Conservation (phyloP, 2,797 vertebrate species). For the Falco peregrinus region DNA sequence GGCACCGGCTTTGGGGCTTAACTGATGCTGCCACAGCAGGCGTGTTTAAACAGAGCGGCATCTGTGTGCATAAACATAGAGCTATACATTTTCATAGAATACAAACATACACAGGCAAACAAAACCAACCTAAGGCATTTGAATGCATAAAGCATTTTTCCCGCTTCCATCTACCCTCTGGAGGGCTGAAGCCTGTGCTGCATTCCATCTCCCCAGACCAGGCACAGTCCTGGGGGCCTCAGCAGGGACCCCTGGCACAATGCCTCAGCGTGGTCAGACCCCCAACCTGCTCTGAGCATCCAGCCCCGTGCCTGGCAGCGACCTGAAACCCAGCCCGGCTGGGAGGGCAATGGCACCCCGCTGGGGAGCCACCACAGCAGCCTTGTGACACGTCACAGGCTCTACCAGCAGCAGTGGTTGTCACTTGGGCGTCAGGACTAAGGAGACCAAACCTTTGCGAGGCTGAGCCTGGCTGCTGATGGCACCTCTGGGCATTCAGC, state of each 20-base stretch:
- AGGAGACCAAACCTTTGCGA: not conserved
- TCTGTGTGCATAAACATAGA: fast-evolving
- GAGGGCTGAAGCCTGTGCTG: not conserved
- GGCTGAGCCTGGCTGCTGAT: not conserved
- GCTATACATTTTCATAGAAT: not conserved
- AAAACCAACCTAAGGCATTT: not conserved
- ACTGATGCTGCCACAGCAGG: not conserved
- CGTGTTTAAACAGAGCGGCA: fast-evolving
- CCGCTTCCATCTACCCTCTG: not conserved
- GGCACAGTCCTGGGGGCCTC: fast-evolving
- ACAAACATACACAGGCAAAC: not conserved
- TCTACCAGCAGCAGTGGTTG: fast-evolving
- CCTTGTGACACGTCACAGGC: not conserved
- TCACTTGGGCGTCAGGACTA: not conserved
- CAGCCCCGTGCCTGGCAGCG: not conserved
- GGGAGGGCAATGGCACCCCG: fast-evolving
- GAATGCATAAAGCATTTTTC: not conserved
- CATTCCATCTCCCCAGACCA: not conserved
- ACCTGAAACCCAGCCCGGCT: not conserved
- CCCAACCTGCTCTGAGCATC: not conserved
- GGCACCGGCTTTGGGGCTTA: not conserved
- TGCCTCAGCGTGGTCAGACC: fast-evolving
- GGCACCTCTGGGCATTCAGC: not conserved
- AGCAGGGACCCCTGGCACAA: not conserved
- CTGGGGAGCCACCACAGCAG: not conserved